phyloP scores from a whole-genome alignment of 2,113 vertebrate species.

The Numida meleagris region DNA sequence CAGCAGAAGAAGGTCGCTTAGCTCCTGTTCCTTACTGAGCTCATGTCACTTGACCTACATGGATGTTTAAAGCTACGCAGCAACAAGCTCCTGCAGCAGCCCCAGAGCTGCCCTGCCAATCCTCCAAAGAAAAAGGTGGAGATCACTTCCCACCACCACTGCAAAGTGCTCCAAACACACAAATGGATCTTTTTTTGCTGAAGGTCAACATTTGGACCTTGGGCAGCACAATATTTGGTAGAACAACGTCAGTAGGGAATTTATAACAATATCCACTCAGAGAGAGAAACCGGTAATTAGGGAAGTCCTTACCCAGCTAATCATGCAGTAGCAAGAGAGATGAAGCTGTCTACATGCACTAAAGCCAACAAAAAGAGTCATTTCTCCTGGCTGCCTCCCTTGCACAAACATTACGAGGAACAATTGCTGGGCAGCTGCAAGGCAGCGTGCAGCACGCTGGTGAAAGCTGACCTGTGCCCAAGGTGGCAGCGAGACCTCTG shows the following conservation, averaged over 20 bases:
- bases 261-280: constrained; percentile 22
- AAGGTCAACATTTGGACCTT: not conserved
- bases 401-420: not conserved
- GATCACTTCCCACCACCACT: not conserved
- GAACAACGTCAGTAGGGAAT: not conserved
- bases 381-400: not conserved
- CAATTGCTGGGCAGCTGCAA: not conserved
- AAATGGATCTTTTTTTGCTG: not conserved
- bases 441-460: not conserved
- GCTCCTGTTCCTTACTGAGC: not conserved
- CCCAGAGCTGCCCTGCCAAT: not conserved
- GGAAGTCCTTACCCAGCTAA: not conserved
- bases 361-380: not conserved
- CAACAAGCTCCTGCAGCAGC: not conserved
- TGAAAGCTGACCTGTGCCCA: not conserved
- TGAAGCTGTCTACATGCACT: constrained; percentile 10
- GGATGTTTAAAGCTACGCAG: not conserved
- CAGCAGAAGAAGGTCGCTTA: not conserved
- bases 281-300: constrained; percentile 30
- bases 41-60: fast-evolving
- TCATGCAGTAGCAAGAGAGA: constrained; percentile 15
- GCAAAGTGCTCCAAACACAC: not conserved
- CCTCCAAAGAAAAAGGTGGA: not conserved
- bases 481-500: not conserved
- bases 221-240: not conserved